Conservation (phyloP, 2,797 vertebrate species). For the Tadarida brasiliensis region DNA sequence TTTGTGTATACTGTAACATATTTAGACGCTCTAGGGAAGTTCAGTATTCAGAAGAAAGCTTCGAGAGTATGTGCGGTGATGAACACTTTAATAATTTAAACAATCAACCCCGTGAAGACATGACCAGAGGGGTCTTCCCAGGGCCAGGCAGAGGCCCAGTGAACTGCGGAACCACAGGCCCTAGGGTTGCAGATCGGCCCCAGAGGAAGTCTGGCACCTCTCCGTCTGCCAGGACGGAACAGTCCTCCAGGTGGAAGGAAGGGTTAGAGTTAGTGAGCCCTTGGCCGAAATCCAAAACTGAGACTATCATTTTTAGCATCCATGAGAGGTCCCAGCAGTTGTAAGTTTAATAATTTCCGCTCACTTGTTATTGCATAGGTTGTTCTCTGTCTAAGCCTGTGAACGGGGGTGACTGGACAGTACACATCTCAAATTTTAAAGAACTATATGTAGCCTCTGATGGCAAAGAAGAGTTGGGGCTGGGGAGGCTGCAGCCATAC, state of each 20-base stretch:
- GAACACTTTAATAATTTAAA: neutral
- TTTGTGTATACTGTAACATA: too few species aligned
- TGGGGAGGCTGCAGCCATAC: neutral
- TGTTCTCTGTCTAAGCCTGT: neutral
- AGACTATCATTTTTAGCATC: neutral
- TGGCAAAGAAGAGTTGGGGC: neutral
- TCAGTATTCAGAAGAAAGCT: neutral
- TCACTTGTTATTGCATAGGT: neutral
- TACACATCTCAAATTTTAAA: neutral
- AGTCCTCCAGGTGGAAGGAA: neutral
- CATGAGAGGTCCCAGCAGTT: neutral
- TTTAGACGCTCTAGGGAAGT: neutral
- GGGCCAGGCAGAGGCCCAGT: neutral
- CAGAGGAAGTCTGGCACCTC: neutral
- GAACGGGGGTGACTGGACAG: neutral
- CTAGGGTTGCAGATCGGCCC: neutral
- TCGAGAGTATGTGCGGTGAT: neutral
- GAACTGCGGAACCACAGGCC: neutral
- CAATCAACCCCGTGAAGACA: neutral
- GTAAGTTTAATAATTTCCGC: neutral
- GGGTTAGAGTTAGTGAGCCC: too few species aligned
- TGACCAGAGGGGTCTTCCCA: neutral
- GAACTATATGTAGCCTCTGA: neutral
- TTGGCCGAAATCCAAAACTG: neutral
- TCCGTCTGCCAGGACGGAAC: neutral